phyloP scores from a whole-genome alignment of 2,888 invertebrate genomes.

The Rhagonycha fulva region DNA sequence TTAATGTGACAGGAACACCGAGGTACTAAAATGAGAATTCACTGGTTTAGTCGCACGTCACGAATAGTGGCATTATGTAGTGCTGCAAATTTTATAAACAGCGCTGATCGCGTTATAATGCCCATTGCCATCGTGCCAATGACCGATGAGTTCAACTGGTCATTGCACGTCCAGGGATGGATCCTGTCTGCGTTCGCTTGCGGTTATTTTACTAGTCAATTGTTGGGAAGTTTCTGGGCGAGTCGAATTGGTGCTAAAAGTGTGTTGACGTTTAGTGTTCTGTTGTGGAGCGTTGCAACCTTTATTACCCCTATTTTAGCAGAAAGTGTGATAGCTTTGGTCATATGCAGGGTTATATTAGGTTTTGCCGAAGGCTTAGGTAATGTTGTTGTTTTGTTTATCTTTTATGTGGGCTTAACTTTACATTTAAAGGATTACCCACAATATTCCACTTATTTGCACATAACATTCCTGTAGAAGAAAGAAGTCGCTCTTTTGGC shows the following conservation, averaged over 20 bases:
- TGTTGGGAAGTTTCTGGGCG: slow-evolving; percentile 69
- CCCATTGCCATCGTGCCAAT: slow-evolving; percentile 77
- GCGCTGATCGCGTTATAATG: slow-evolving; percentile 78
- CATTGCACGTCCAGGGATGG: slow-evolving; percentile 73
- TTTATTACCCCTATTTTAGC: slow-evolving; percentile 70
- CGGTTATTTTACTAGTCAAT: slow-evolving; percentile 77
- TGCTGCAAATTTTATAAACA: slow-evolving; percentile 76
- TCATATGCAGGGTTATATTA: slow-evolving; percentile 66
- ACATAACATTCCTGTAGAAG: slow-evolving; percentile 71
- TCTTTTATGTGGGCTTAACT: slow-evolving; percentile 54
- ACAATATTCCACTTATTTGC: slow-evolving; percentile 78
- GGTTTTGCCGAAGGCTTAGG: slow-evolving; percentile 77
- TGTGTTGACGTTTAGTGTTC: slow-evolving; percentile 68
- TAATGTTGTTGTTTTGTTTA: slow-evolving; percentile 45
- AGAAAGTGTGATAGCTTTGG: slow-evolving; percentile 66
- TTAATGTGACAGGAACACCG: background rate
- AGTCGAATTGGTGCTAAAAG: slow-evolving; percentile 71
- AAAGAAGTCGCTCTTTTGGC: slow-evolving; percentile 73
- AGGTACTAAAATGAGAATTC: slow-evolving; percentile 53
- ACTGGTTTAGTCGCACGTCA: slow-evolving; percentile 61
- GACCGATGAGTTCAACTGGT: slow-evolving; percentile 73
- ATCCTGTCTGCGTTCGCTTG: slow-evolving; percentile 76
- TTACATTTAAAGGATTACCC: slow-evolving; percentile 62
- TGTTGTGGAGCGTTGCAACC: slow-evolving; percentile 75
- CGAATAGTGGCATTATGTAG: slow-evolving; percentile 70